Evolutionary conservation across 2,888 invertebrate species (phyloP), one percentile per base, ranked within the genome.

Genomic region (Noctua pronuba): DNA sequence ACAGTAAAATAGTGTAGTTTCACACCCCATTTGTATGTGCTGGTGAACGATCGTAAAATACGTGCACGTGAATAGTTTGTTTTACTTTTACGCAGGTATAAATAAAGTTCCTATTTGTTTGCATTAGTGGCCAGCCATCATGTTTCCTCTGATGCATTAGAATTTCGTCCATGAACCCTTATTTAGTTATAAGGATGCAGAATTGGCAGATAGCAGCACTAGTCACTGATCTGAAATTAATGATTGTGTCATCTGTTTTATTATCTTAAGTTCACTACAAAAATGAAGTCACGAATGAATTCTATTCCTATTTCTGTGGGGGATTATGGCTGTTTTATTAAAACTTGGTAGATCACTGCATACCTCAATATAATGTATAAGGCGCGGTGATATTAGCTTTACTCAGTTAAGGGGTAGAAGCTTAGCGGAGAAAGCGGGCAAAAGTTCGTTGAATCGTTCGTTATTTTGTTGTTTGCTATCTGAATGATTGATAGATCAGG

Each of bases 381-480:
- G 41, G 31, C 35, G 18, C 11, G 16, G 21, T 55, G 31, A 28
- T 21, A 38, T 55, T 10, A 62, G 11, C 5, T 55, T 11, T 28
- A n/a, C 18, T 66, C 18, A n/a, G 4, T 46, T 52, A 73, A 21
- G 24, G 64, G 28, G 55, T 52, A 35, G 44, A 55, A 79, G 11
- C 2, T 28, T n/a, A 52, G 28, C 18, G 77, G 70, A 41, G 70
- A 66, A 66, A 41, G 55, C 58, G 70, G 41, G 13, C 55, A 62
- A 83, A 67, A 71, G 80, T 83, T 83, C 83, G 18, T 71, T 67
- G 83, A 71, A 62, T 67, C 67, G 24, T n/a, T 75, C 38, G 80
- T 49, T 77, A 68, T 65, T 65, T 80, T 52, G 62, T 78, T 80
- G 71, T 83, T 81, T 67, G 38, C 60, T 71, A 60, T 70, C 78